These are phyloP conservation scores for Thryonomys swinderianus DNA, from an alignment of 2,113 vertebrate species.

Conservation along the genomic window DNA sequence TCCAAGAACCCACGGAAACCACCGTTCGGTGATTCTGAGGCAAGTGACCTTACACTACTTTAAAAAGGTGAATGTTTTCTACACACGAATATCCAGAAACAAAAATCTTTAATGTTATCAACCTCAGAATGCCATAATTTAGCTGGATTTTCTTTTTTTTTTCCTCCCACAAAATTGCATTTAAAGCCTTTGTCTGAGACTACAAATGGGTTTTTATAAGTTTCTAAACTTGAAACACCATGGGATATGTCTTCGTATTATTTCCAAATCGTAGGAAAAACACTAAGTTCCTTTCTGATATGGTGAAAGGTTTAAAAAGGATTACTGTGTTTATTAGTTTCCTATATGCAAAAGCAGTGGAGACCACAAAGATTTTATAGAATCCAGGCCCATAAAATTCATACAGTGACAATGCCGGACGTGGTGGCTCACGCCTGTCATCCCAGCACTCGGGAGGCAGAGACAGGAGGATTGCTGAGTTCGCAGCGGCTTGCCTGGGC, in stretches of 20 bases:
- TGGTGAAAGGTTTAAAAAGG: conserved; percentile 29
- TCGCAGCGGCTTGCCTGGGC: too few relatives aligned
- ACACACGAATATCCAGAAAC: conserved; percentile 63
- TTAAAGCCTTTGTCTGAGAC: conserved; percentile 67
- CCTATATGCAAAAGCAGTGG: neutral
- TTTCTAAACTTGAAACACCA: conserved; percentile 58
- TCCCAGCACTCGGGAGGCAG: too few relatives aligned
- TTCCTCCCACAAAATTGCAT: conserved; percentile 19
- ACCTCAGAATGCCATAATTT: conserved; percentile 58
- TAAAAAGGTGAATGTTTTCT: conserved; percentile 47
- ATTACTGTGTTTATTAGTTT: neutral
- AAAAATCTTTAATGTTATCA: conserved; percentile 61
- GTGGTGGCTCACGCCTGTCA: too few relatives aligned
- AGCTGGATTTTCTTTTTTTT: conserved; percentile 40
- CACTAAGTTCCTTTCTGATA: conserved; percentile 17
- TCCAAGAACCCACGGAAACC: neutral
- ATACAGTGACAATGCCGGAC: too few relatives aligned
- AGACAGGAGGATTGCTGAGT: too few relatives aligned
- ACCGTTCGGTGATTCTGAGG: neutral
- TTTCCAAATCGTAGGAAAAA: conserved; percentile 40
- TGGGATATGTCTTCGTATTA: neutral
- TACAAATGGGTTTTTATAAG: conserved; percentile 37
- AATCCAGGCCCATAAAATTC: conserved; percentile 2
- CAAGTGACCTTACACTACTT: neutral
- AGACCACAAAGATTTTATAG: neutral